These are phyloP conservation scores for Lonchura striata DNA, from an alignment of 2,113 vertebrate species.

Conservation along the genomic window DNA sequence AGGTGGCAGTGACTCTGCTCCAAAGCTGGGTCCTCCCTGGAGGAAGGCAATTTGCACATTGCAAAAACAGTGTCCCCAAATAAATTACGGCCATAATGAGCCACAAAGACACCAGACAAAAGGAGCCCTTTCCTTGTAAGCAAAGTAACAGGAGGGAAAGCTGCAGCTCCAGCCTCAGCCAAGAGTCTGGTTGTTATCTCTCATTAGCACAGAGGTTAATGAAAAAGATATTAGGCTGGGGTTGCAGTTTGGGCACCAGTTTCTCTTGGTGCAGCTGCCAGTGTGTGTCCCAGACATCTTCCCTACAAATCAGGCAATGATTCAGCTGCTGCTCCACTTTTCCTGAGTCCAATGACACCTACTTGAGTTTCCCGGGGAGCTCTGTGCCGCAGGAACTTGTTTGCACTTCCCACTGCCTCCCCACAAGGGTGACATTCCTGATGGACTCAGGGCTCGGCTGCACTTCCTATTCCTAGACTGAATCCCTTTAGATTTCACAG, in stretches of 20 bases:
- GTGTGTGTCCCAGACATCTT: neutral
- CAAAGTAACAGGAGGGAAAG: neutral
- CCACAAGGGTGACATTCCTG: neutral
- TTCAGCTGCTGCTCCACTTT: neutral
- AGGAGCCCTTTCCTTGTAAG: neutral
- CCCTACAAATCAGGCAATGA: neutral
- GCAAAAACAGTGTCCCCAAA: neutral
- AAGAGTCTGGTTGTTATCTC: neutral
- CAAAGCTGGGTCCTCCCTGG: neutral
- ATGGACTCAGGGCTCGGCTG: neutral
- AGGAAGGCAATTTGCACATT: constrained; percentile 42
- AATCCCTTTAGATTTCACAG: neutral
- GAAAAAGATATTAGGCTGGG: neutral
- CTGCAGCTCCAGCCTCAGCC: neutral
- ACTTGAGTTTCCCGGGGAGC: neutral
- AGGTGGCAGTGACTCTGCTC: neutral
- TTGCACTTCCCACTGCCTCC: neutral
- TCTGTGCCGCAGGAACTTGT: neutral
- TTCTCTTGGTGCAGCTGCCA: neutral
- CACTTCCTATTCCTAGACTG: neutral
- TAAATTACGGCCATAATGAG: neutral
- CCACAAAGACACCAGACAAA: neutral
- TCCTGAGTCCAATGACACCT: neutral
- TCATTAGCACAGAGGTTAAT: neutral
- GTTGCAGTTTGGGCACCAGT: neutral